Conservation (phyloP, 1,140 invertebrate genomes). For the Sipha flava region DNA sequence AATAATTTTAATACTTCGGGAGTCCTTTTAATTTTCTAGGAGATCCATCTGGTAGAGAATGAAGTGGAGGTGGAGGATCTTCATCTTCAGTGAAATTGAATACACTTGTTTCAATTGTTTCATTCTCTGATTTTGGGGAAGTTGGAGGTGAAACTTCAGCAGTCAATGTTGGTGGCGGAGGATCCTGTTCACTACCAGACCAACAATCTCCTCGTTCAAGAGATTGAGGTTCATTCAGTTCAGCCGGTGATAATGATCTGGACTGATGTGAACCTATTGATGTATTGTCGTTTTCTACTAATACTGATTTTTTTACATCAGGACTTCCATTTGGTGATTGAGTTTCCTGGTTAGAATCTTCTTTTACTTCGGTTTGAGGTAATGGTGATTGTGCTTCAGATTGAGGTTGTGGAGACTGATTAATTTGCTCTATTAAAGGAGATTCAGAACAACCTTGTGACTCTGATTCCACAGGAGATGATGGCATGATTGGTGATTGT, state of each 20-base stretch:
- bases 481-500: background rate
- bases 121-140: background rate
- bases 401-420: slow-evolving; percentile 47
- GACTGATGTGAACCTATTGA: background rate
- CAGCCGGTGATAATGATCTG: slow-evolving; percentile 19
- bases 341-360: background rate
- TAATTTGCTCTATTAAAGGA: slow-evolving; percentile 36
- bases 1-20: slow-evolving; percentile 37
- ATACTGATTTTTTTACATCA: background rate
- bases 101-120: slow-evolving; percentile 36
- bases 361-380: background rate
- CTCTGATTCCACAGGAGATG: slow-evolving; percentile 10
- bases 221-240: slow-evolving; percentile 24
- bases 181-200: slow-evolving; percentile 25
- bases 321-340: background rate
- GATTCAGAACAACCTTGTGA: background rate
- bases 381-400: slow-evolving; percentile 56
- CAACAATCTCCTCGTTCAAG: slow-evolving; percentile 19
- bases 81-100: slow-evolving; percentile 42
- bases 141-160: slow-evolving; percentile 22
- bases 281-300: background rate
- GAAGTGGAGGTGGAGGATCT: slow-evolving; percentile 40
- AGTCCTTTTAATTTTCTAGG: slow-evolving; percentile 41
- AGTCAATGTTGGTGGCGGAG: slow-evolving; percentile 32
- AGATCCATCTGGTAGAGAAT: slow-evolving; percentile 37